Conservation (phyloP, 2,797 vertebrate genomes). For the Neostethus bicornis region DNA sequence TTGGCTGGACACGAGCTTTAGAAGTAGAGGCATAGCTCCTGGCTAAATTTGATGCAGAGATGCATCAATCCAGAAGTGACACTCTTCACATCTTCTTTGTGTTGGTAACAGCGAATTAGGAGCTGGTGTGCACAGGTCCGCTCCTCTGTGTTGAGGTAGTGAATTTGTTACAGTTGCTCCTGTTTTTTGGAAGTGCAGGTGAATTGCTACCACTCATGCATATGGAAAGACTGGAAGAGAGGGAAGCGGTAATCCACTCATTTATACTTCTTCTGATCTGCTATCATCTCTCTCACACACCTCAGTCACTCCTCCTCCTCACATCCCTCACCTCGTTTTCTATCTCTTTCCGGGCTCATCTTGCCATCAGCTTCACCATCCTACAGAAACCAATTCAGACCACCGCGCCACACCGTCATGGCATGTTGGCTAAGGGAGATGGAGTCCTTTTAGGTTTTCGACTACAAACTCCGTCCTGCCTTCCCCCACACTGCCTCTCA, state of each 20-base stretch:
- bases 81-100: conserved; percentile 43
- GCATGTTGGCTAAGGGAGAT: conserved; percentile 76
- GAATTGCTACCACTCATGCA: conserved; percentile 66
- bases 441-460: conserved; percentile 71
- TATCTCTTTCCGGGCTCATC: conserved; percentile 63
- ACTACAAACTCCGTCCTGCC: conserved; percentile 43
- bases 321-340: conserved; percentile 13
- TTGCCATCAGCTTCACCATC: conserved; percentile 64
- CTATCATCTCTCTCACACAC: conserved; percentile 45
- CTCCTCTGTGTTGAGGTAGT: conserved; percentile 9
- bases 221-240: conserved; percentile 64
- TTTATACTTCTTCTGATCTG: conserved; percentile 65
- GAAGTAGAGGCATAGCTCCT: conserved; percentile 64
- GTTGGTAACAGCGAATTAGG: conserved; percentile 57
- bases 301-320: conserved; percentile 29
- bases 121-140: conserved; percentile 8
- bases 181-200: conserved; percentile 23
- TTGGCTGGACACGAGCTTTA: conserved; percentile 63
- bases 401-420: conserved; percentile 73
- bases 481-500: conserved; percentile 51
- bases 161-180: conserved; percentile 23
- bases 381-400: conserved; percentile 75
- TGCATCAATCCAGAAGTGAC: conserved; percentile 68
- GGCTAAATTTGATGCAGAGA: conserved; percentile 62
- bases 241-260: conserved; percentile 63